Percentiles rank a stretch among this genome's conserved stretches.
These are phyloP conservation scores for Xylota sylvarum DNA, from an alignment of 2,888 invertebrate genomes.

Conservation along the genomic window DNA sequence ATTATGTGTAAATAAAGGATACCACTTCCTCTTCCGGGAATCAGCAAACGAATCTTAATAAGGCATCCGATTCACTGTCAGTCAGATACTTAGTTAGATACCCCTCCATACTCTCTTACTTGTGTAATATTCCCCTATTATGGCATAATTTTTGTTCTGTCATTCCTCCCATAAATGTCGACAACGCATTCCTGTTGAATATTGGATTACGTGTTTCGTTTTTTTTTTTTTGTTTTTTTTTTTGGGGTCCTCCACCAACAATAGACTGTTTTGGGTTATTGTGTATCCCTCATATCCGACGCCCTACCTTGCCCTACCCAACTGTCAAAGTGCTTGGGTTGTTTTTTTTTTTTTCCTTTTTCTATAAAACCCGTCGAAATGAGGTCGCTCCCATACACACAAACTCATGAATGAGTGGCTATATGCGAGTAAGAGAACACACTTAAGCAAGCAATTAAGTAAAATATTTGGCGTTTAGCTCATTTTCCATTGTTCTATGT, in stretches of 20 bases:
- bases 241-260: constrained; percentile 21
- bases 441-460: constrained; percentile 71
- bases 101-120: not conserved
- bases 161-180: constrained; percentile 50
- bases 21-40: constrained; percentile 46
- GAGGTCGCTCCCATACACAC: constrained; percentile 46
- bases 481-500: constrained; percentile 67
- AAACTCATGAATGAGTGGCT: constrained; percentile 27
- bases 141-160: constrained; percentile 34
- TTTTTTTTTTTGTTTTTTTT: constrained; percentile 1
- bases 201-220: constrained; percentile 34
- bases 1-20: constrained; percentile 53
- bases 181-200: constrained; percentile 74
- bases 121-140: constrained; percentile 24
- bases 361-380: constrained; percentile 24
- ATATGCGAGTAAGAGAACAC: constrained; percentile 45
- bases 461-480: constrained; percentile 71
- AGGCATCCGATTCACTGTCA: not conserved
- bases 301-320: constrained; percentile 23
- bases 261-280: constrained; percentile 21
- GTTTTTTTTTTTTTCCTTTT: constrained; percentile 12
- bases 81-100: constrained; percentile 3
- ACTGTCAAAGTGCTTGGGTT: constrained; percentile 39
- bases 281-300: not conserved
- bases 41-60: constrained; percentile 4